Evolutionary conservation across 1,140 invertebrate genomes (phyloP).

Genomic region (Drosophila tropicalis): DNA sequence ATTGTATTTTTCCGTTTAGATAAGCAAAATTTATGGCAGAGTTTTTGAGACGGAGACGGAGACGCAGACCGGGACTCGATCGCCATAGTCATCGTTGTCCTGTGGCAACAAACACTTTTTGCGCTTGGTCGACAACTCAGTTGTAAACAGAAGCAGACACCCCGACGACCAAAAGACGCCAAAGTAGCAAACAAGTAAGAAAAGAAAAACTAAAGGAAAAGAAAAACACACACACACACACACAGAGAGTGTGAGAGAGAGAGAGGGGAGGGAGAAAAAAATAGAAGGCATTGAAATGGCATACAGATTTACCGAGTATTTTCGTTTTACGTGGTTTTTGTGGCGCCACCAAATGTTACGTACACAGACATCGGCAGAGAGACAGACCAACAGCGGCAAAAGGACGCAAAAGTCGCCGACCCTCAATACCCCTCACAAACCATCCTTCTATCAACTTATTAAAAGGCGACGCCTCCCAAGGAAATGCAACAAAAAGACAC

Average conservation of each 20-base stretch:
- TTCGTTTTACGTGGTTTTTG: conserved; percentile 69
- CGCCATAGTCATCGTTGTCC: conserved; percentile 43
- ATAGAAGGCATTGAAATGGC: conserved; percentile 48
- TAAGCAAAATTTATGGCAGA: conserved; percentile 80
- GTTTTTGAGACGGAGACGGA: conserved; percentile 17
- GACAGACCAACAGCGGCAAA: conserved; percentile 5
- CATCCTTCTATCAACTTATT: conserved; percentile 36
- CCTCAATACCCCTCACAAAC: neutral
- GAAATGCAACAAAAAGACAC: conserved; percentile 23
- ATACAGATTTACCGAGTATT: conserved; percentile 76
- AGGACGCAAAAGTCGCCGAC: conserved; percentile 22
- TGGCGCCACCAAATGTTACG: conserved; percentile 78
- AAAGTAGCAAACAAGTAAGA: conserved; percentile 9
- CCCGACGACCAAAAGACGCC: conserved; percentile 50
- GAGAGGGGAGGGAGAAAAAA: neutral
- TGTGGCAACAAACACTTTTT: conserved; percentile 76
- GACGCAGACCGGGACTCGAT: conserved; percentile 5
- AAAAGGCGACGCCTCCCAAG: conserved; percentile 31
- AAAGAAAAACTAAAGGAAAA: conserved; percentile 26
- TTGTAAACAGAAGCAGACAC: conserved; percentile 67
- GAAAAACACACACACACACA: neutral
- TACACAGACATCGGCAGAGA: conserved; percentile 53
- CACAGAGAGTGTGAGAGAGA: neutral
- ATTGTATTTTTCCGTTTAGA: conserved; percentile 80
- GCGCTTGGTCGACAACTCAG: conserved; percentile 69